Evolutionary conservation across 1,140 invertebrate species (phyloP), one percentile per base, ranked within the genome.

Genomic region (Geopemphigus sp.): DNA sequence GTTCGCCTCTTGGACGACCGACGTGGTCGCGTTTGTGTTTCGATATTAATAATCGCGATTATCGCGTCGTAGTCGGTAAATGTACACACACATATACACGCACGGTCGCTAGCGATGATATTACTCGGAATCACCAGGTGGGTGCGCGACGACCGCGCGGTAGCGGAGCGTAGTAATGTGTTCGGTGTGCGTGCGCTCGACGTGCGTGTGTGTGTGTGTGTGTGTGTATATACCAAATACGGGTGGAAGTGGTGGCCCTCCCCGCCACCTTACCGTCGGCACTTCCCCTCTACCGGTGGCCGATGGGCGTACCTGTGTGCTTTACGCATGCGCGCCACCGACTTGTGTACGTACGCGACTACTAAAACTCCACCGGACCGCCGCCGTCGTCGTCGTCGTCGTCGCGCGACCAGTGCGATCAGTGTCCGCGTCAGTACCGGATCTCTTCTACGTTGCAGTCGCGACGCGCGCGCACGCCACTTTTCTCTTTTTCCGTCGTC

Each of bases 201-300:
- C n/a, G n/a, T n/a, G n/a, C 39, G 24, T 57, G 72, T 32, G 19
- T 32, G 53, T n/a, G 29, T 12, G 11, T 66, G n/a, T n/a, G n/a
- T n/a, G n/a, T 14, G 24, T 54, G 22, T 29, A 53, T 29, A 22
- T 5, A 45, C 12, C n/a, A n/a, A n/a, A 22, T 22, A 66, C 22
- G 39, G 61, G 26, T 32, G 15, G 24, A 17, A 26, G 61, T 19
- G 85, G 24, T 87, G 86, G 70, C 87, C 86, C 68, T 45, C 39
- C 39, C 39, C 11, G n/a, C n/a, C n/a, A n/a, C n/a, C n/a, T n/a
- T 45, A 5, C 5, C 11, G 39, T 45, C 39, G n/a, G n/a, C 87
- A 87, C 54, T 53, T 45, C 26, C 72, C 29, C 72, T 11, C 26
- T 12, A 17, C 54, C 47, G 32, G 32, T 8, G 32, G 32, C 8